These are phyloP conservation scores for Nephila pilipes DNA, from an alignment of 1,140 invertebrate genomes.

Conservation along the genomic window DNA sequence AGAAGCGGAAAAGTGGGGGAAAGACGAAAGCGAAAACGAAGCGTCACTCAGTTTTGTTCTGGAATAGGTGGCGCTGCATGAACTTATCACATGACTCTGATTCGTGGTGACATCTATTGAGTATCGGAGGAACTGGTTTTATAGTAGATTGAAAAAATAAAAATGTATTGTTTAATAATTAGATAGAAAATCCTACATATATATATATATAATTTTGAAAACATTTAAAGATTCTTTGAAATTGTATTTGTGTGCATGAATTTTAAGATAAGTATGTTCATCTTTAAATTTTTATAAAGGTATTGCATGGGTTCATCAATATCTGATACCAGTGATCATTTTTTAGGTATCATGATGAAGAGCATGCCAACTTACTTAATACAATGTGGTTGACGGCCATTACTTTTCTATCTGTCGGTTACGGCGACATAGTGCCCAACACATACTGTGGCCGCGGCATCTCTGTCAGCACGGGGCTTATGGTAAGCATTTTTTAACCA, in stretches of 20 bases:
- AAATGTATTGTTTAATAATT: no score
- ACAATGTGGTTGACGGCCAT: conserved; percentile 99
- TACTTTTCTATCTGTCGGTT: conserved; percentile 98
- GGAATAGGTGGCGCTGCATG: no score
- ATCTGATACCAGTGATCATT: conserved; percentile 13
- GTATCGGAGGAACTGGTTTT: no score
- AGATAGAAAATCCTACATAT: no score
- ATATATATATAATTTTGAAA: background rate
- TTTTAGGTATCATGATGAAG: conserved; percentile 95
- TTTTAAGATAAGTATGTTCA: background rate
- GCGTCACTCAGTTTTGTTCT: no score
- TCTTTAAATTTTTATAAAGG: background rate
- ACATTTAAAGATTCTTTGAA: background rate
- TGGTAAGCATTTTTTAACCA: conserved; percentile 88
- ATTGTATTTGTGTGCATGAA: background rate
- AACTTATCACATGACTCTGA: no score
- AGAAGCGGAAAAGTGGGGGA: no score
- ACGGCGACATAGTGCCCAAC: conserved; percentile 99
- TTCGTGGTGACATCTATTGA: no score
- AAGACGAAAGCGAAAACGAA: no score
- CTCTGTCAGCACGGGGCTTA: conserved; percentile 98
- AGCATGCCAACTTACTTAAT: conserved; percentile 98
- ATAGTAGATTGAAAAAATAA: no score
- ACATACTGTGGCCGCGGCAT: conserved; percentile 99
- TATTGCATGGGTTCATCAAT: background rate